These are phyloP conservation scores for Mesoligia furuncula DNA, from an alignment of 2,888 invertebrate species.

Conservation along the genomic window DNA sequence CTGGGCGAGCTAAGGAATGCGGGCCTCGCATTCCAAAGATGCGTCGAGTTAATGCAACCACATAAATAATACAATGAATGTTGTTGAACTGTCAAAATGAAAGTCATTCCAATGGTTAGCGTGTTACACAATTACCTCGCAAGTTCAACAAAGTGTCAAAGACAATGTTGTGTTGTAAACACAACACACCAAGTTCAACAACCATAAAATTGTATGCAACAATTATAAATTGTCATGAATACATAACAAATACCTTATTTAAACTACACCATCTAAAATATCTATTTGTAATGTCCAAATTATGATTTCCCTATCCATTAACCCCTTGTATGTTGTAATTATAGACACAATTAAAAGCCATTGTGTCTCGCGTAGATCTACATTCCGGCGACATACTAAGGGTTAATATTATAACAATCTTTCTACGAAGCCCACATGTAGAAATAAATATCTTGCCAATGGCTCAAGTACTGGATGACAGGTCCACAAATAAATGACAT, in stretches of 20 bases:
- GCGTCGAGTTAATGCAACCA: no score
- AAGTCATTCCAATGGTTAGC: background rate
- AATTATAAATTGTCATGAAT: constrained; percentile 14
- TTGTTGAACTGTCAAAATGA: background rate
- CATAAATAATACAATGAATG: background rate
- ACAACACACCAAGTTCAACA: constrained; percentile 7
- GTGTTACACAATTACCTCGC: background rate
- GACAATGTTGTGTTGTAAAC: background rate
- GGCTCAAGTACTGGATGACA: constrained; percentile 94
- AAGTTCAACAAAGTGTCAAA: constrained; percentile 1
- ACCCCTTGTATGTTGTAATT: no score
- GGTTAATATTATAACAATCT: no score
- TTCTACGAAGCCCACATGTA: constrained; percentile 94
- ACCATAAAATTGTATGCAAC: constrained; percentile 2
- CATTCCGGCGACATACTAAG: no score
- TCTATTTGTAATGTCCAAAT: constrained; percentile 4
- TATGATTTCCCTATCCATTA: constrained; percentile 21
- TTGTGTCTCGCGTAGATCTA: no score
- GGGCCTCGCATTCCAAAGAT: no score
- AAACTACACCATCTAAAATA: constrained; percentile 14
- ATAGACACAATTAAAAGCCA: no score
- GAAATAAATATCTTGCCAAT: constrained; percentile 97
- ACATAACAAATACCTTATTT: constrained; percentile 15
- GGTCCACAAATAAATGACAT: constrained; percentile 93
- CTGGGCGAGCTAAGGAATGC: no score